phyloP scores from a whole-genome alignment of 2,113 vertebrate genomes.

The Sakesphorus luctuosus region DNA sequence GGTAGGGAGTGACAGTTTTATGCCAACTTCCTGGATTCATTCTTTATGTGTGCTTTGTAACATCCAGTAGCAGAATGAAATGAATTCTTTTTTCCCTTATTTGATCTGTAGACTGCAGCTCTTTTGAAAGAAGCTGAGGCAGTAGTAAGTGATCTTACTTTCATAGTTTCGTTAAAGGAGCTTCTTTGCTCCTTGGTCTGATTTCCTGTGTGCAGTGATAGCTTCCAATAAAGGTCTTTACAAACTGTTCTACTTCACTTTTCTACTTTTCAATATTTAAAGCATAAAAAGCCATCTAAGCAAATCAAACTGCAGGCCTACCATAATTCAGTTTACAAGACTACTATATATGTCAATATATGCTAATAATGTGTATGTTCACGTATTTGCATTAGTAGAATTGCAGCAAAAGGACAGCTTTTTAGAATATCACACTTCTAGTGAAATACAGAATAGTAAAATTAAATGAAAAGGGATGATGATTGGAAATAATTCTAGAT shows the following conservation, averaged over 20 bases:
- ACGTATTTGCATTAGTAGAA: background rate
- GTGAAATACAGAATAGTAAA: background rate
- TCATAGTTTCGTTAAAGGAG: background rate
- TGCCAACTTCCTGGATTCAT: background rate
- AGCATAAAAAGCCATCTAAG: background rate
- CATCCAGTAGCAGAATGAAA: background rate
- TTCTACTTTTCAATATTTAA: background rate
- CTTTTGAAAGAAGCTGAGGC: background rate
- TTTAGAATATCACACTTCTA: background rate
- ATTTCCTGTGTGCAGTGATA: background rate
- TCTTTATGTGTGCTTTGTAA: background rate
- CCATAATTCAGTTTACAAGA: background rate
- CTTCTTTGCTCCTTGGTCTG: background rate
- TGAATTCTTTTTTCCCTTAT: accelerated
- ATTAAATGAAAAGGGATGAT: background rate
- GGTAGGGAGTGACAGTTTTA: background rate
- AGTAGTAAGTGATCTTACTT: background rate
- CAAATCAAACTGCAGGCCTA: background rate
- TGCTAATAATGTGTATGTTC: background rate
- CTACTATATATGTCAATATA: background rate
- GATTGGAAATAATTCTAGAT: background rate
- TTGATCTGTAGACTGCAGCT: background rate
- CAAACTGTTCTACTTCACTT: background rate
- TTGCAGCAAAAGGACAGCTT: background rate
- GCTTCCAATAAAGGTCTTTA: background rate